Conservation (phyloP, 2,113 vertebrate species). For the Canis aureus region DNA sequence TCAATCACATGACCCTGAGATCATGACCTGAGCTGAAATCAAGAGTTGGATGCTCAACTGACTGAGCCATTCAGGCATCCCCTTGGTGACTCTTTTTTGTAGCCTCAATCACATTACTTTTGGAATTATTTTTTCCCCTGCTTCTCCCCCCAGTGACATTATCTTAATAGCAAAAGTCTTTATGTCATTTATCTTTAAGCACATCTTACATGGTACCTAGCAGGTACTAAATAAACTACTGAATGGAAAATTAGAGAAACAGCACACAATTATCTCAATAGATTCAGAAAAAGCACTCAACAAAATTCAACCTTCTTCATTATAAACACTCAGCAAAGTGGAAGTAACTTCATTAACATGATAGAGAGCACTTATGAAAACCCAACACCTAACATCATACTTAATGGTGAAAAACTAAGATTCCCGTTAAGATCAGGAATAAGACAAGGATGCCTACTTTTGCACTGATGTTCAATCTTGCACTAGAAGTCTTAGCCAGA, state of each 20-base stretch:
- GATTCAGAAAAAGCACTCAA: neutral
- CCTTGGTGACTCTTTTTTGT: neutral
- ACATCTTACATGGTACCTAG: neutral
- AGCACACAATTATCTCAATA: neutral
- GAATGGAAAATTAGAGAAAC: neutral
- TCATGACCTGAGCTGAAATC: too few relatives aligned
- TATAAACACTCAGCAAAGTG: neutral
- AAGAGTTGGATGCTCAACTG: too few relatives aligned
- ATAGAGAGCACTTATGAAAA: neutral
- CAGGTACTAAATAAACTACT: neutral
- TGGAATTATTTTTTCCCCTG: neutral
- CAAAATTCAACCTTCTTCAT: neutral
- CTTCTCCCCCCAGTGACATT: neutral
- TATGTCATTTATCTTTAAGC: neutral
- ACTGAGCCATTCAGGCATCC: too few relatives aligned
- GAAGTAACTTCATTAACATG: neutral
- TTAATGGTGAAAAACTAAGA: neutral
- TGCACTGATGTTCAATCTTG: neutral
- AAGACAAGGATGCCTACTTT: neutral
- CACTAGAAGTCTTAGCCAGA: neutral
- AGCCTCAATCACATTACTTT: neutral
- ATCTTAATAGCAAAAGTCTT: neutral
- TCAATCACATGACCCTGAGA: too few relatives aligned
- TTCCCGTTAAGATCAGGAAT: neutral
- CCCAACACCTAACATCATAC: neutral